Conservation (phyloP, 2,888 invertebrate species). For the Diogma glabrata region DNA sequence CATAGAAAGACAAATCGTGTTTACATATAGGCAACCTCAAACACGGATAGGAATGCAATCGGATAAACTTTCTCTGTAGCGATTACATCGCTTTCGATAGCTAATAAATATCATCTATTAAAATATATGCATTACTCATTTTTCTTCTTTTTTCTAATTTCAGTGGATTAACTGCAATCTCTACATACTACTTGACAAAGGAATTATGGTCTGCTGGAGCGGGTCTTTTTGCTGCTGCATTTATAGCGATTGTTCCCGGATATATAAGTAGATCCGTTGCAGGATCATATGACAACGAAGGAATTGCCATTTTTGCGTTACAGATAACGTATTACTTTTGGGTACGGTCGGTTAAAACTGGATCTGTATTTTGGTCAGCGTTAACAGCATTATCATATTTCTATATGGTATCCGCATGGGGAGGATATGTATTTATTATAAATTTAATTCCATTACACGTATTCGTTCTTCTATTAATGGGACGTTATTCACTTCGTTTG, state of each 20-base stretch:
- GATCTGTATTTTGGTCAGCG: conserved; percentile 93
- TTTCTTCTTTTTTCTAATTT: conserved; percentile 26
- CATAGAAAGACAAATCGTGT: no score
- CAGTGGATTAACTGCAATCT: conserved; percentile 95
- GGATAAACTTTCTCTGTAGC: no score
- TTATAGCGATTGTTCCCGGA: conserved; percentile 97
- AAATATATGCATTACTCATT: background rate
- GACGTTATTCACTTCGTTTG: conserved; percentile 80
- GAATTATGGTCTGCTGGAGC: conserved; percentile 96
- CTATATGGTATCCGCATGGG: conserved; percentile 99
- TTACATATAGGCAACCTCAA: no score
- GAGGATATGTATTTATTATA: conserved; percentile 99
- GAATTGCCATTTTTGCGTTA: conserved; percentile 98
- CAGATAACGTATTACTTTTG: conserved; percentile 98
- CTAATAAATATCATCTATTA: no score
- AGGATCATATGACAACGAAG: conserved; percentile 99
- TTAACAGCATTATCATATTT: conserved; percentile 94
- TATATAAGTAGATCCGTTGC: conserved; percentile 99
- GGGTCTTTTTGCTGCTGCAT: conserved; percentile 95
- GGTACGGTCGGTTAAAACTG: conserved; percentile 96
- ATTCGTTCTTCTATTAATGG: conserved; percentile 88
- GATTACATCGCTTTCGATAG: no score
- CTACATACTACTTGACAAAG: conserved; percentile 94
- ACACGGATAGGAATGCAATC: no score
- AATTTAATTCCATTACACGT: conserved; percentile 98